phyloP scores from a whole-genome alignment of 2,797 vertebrate genomes.

The Pelobates cultripes region DNA sequence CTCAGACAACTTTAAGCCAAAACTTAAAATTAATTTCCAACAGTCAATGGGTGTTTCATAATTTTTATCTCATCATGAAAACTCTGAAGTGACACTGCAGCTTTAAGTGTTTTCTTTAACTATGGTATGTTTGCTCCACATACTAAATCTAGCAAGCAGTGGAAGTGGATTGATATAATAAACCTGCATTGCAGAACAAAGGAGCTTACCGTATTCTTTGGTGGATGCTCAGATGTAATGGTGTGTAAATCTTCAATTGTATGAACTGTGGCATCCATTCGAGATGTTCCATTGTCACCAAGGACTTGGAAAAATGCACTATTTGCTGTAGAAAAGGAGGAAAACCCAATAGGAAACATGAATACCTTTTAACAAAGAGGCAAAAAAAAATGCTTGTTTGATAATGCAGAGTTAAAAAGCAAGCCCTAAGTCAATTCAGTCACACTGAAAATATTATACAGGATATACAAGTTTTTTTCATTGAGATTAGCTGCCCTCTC shows the following conservation, averaged over 20 bases:
- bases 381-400: not conserved
- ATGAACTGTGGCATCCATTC: slow-evolving; percentile 70
- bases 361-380: not conserved
- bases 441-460: not conserved
- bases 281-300: slow-evolving; percentile 72
- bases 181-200: too few species aligned
- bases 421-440: too few species aligned
- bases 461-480: not conserved
- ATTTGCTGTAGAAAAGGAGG: slow-evolving; percentile 73
- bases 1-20: too few species aligned
- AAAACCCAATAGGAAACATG: not conserved
- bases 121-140: too few species aligned
- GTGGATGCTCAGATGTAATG: slow-evolving; percentile 84
- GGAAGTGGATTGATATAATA: too few species aligned
- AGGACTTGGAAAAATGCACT: slow-evolving; percentile 86
- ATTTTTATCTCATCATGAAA: too few species aligned
- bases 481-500: not conserved
- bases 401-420: not conserved
- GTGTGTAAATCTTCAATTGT: slow-evolving; percentile 82
- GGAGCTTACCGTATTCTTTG: slow-evolving; percentile 85
- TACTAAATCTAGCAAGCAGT: too few species aligned
- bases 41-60: too few species aligned
- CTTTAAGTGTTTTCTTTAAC: too few species aligned
- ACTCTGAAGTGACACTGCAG: too few species aligned
- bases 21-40: too few species aligned